phyloP scores from a whole-genome alignment of 2,888 invertebrate genomes.

The Strigamia transsilvanica region DNA sequence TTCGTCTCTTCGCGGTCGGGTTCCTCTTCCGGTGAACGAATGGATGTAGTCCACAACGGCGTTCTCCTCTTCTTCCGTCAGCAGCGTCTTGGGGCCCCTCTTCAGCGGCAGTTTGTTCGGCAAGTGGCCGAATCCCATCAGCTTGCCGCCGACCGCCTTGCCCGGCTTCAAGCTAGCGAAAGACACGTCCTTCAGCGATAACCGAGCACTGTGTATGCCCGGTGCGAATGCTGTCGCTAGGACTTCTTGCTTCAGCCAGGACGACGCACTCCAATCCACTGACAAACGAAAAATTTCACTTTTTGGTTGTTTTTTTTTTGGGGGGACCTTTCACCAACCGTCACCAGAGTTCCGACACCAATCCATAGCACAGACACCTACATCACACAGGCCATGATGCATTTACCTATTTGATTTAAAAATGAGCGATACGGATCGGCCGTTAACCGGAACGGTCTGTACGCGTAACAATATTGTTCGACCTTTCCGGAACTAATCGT shows the following conservation, averaged over 20 bases:
- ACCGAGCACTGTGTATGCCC: slow-evolving; percentile 16
- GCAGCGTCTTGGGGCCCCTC: slow-evolving; percentile 52
- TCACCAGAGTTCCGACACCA: too few species aligned
- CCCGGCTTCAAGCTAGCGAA: background rate
- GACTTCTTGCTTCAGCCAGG: slow-evolving; percentile 52
- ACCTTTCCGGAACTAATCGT: background rate
- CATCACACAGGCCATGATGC: too few species aligned
- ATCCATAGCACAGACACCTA: too few species aligned
- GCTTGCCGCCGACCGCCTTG: background rate
- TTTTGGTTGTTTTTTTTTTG: background rate
- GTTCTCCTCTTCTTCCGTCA: slow-evolving; percentile 53
- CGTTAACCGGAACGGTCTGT: too few species aligned
- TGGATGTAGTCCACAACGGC: slow-evolving; percentile 53
- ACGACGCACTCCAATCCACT: slow-evolving; percentile 42
- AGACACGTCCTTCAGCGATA: slow-evolving; percentile 26
- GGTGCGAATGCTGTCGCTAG: slow-evolving; percentile 24
- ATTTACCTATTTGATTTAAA: too few species aligned
- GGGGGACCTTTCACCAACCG: too few species aligned
- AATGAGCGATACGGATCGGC: too few species aligned
- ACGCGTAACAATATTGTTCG: too few species aligned
- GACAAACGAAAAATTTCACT: slow-evolving; percentile 1
- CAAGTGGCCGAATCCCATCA: background rate
- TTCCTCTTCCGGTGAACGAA: slow-evolving; percentile 54
- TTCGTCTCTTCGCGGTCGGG: slow-evolving; percentile 51
- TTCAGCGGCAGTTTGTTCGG: slow-evolving; percentile 43